Conservation (phyloP, 1,140 invertebrate genomes). For the Daktulosphaira vitifoliae region DNA sequence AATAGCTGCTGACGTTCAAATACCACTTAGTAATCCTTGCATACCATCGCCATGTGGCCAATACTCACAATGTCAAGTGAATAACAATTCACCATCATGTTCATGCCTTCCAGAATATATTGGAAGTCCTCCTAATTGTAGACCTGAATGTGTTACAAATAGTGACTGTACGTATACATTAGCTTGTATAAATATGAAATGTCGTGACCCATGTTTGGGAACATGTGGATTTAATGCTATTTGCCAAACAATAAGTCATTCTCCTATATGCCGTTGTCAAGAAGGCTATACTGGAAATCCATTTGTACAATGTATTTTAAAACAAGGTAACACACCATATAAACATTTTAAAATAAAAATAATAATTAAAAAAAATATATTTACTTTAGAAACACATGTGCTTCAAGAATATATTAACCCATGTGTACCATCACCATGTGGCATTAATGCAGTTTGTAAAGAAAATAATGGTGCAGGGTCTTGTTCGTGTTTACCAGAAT, state of each 20-base stretch:
- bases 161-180: constrained; percentile 56
- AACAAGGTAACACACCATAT: constrained; percentile 48
- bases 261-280: constrained; percentile 59
- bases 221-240: constrained; percentile 60
- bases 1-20: constrained; percentile 38
- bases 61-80: constrained; percentile 52
- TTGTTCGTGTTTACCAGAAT: constrained; percentile 49
- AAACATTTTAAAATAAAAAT: neutral
- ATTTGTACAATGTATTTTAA: constrained; percentile 52
- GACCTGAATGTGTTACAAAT: constrained; percentile 57
- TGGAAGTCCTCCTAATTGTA: constrained; percentile 55
- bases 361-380: neutral
- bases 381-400: constrained; percentile 40
- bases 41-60: constrained; percentile 51
- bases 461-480: constrained; percentile 65
- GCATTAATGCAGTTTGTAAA: constrained; percentile 65
- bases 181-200: constrained; percentile 61
- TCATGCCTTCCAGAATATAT: constrained; percentile 55
- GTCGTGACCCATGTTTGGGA: constrained; percentile 56
- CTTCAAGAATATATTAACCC: constrained; percentile 46
- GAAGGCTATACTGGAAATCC: constrained; percentile 57
- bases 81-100: constrained; percentile 55
- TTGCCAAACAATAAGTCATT: constrained; percentile 62
- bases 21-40: constrained; percentile 44
- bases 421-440: constrained; percentile 67